A percentile compares a stretch with the other conserved stretches of the same genome.
Evolutionary conservation across 2,113 vertebrate species (phyloP).

Genomic region (Caretta caretta): DNA sequence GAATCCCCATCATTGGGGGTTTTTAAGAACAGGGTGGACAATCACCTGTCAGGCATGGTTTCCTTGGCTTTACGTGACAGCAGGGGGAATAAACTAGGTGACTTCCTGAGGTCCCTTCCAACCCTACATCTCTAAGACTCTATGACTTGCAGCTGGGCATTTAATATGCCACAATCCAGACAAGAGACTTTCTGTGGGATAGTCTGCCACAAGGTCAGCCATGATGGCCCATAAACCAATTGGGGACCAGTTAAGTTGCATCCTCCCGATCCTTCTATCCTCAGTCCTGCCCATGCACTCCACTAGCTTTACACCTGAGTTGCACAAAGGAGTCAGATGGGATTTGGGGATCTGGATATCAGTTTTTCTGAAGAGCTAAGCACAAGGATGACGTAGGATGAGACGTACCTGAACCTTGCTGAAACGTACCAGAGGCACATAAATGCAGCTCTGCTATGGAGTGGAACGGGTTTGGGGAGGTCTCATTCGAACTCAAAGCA

Average conservation of each 20-base stretch:
- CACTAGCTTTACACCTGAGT: background rate
- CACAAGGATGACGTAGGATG: rapidly evolving
- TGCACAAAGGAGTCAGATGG: background rate
- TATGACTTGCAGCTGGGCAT: background rate
- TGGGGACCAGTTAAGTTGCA: background rate
- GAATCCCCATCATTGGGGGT: background rate
- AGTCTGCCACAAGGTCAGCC: background rate
- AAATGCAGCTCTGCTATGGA: rapidly evolving
- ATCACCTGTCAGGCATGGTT: background rate
- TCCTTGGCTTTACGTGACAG: background rate
- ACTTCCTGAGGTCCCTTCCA: background rate
- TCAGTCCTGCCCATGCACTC: background rate
- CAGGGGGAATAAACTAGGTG: background rate
- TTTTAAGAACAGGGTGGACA: background rate
- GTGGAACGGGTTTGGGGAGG: rapidly evolving
- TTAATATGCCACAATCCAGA: background rate
- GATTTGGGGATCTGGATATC: background rate
- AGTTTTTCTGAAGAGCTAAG: background rate
- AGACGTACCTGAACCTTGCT: background rate
- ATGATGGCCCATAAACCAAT: background rate
- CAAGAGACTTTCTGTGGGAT: background rate
- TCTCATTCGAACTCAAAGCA: background rate
- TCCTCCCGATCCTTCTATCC: background rate
- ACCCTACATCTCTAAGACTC: background rate
- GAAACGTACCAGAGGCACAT: background rate